A percentile compares a stretch with the other conserved stretches of the same genome.
These are phyloP conservation scores for Perca flavescens DNA, from an alignment of 2,113 vertebrate genomes.

Conservation along the genomic window DNA sequence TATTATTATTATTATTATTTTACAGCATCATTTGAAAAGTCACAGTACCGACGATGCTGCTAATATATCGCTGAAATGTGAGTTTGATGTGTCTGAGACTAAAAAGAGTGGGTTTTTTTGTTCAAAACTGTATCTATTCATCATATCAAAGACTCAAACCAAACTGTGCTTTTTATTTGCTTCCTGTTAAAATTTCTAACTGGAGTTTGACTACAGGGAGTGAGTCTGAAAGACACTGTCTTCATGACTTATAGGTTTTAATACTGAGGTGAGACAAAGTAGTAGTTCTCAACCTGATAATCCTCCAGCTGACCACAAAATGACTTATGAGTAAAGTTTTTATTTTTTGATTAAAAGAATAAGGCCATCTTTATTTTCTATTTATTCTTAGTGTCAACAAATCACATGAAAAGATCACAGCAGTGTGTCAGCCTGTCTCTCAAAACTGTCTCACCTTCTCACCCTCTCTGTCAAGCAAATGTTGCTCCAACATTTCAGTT, in stretches of 20 bases:
- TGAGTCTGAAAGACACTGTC: conserved; percentile 3
- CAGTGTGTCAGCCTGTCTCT: neutral
- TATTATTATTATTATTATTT: too few species aligned
- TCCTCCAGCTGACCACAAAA: neutral
- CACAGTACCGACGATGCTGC: conserved; percentile 21
- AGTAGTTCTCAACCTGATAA: conserved; percentile 3
- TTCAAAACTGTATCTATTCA: conserved; percentile 1
- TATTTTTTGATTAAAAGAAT: neutral
- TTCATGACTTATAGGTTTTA: neutral
- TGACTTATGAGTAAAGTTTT: neutral
- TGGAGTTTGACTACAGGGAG: conserved; percentile 1
- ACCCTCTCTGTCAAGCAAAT: neutral
- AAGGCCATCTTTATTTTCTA: neutral
- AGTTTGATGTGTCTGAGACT: neutral
- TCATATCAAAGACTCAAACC: conserved; percentile 12
- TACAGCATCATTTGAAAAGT: conserved; percentile 34
- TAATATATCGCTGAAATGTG: conserved; percentile 8
- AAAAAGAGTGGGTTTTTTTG: neutral
- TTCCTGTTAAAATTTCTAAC: conserved; percentile 21
- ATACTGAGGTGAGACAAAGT: conserved; percentile 8
- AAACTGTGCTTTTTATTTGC: conserved; percentile 34
- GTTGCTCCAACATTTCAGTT: neutral
- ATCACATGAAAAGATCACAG: neutral
- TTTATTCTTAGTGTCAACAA: neutral
- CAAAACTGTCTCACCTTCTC: neutral